Base-by-base conservation (phyloP, 1,140 invertebrate species). In the Hydropsyche tenuis region DNA sequence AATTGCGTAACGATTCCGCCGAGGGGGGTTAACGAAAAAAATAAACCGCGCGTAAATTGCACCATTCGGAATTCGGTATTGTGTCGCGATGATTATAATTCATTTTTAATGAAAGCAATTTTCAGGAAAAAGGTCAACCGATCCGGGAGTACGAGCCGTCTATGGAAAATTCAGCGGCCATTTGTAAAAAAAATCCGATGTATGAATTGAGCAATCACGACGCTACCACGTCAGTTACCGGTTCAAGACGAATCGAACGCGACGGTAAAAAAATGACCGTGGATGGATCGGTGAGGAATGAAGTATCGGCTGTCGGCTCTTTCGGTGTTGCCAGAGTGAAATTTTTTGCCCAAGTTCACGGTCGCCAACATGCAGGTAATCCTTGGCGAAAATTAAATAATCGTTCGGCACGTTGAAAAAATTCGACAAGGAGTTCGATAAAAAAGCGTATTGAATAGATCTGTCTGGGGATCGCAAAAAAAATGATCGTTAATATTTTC, bases 91-190 rank as follows among this genome's bases (percentile, higher is more conserved):
- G 18, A 22, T 56, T 12, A 60, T 60, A 25, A 60, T 60, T 60
- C 56, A 23, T 60, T 60, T 60, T 25, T 60, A 60, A 60, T 60
- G 56, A 60, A 60, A 4, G 56, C 56, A 60, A 60, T 60, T 60
- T 60, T 23, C 23, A 60, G 14, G 23, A 25, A 60, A 60, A 60
- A 60, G 22, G 22, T 25, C 56, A 60, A 11, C 5, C 30, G 30
- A 37, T 37, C 9, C 30, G 30, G 30, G 30, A 37, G 30, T 37
- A 4, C 9, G 30, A 4, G 30, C 3, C 30, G 30, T 37, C n/a
- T n/a, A 9, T 37, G 30, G 9, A 4, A 37, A 37, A 37, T 37
- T 37, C 9, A 4, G 3, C 30, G 30, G 9, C 30, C 3, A 37
- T 37, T 4, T 37, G 30, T 3, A 37, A 37, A 37, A 37, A 37